Evolutionary conservation across 2,888 invertebrate genomes (phyloP), one percentile per base, ranked within the genome.

Genomic region (Athalia cordata): DNA sequence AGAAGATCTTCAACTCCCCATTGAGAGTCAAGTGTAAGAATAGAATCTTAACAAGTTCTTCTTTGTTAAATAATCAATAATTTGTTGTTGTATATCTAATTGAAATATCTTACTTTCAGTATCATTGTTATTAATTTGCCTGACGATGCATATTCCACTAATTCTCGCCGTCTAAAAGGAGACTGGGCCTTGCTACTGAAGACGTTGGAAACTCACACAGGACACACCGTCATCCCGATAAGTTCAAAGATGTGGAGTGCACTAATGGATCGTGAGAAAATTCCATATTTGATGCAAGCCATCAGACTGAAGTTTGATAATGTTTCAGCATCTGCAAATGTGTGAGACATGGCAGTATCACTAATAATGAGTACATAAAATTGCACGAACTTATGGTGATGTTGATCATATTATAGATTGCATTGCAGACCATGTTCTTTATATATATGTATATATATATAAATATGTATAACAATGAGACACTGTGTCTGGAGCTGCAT

Each of bases 261-360:
- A 3, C 87, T 94, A 5, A 90, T 92, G 0, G 90, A 92, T 62
- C 91, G 92, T 83, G 94, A 95, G 87, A 93, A 92, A 83, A 92
- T 93, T 80, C 93, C 93, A 0, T 94, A 93, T 85, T 87, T 95
- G 55, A 92, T 94, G 91, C 91, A 93, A 62, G 92, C 92, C 87
- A 90, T 94, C 88, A 87, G 92, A 90, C 75, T 91, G 89, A 90
- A 91, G 91, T 81, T 91, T 89, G 81, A 90, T 90, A 86, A 91
- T 49, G 29, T 75, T 13, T 61, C 59, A 11, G 61, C 61, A 13
- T 68, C 77, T 4, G 68, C 66, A 43, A 77, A 77, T 15, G 3
- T 68, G 8, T 61, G 45, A 77, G 8, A 50, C n/a, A n/a, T 8
- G 43, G n/a, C 47, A 72, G 72, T n/a, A 7, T 47, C 4, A 47